Percentiles rank a stretch among this genome's conserved stretches.
These are phyloP conservation scores for Oscheius myriophilus DNA, from an alignment of 2,888 invertebrate species.

Conservation along the genomic window DNA sequence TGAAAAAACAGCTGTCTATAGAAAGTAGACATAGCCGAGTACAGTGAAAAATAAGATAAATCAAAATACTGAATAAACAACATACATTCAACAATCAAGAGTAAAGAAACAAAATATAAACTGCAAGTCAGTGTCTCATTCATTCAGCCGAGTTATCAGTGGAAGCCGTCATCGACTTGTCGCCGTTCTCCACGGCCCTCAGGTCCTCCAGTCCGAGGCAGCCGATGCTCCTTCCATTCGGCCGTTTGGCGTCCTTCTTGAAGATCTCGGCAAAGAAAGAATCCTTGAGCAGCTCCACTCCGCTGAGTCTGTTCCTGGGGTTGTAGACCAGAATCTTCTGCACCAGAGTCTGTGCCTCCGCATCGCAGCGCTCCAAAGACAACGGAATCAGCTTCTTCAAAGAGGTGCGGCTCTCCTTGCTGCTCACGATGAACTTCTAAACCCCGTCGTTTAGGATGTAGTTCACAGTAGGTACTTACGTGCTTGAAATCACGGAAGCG, in stretches of 20 bases:
- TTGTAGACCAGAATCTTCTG: constrained; percentile 46
- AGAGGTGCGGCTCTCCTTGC: too few relatives aligned
- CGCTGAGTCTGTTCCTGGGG: constrained; percentile 38
- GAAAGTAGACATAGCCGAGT: too few relatives aligned
- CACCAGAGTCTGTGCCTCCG: constrained; percentile 32
- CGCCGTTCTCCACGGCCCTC: constrained; percentile 29
- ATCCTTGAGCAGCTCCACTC: constrained; percentile 38
- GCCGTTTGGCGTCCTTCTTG: constrained; percentile 21
- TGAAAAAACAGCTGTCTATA: too few relatives aligned
- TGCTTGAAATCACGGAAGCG: constrained; percentile 14
- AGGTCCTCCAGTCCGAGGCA: constrained; percentile 25
- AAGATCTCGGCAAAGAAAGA: constrained; percentile 43
- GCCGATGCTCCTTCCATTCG: constrained; percentile 30
- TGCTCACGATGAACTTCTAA: too few relatives aligned
- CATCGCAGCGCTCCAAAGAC: constrained; percentile 21
- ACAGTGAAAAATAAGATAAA: too few relatives aligned
- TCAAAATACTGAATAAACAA: too few relatives aligned
- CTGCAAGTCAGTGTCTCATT: neutral
- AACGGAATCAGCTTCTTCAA: neutral
- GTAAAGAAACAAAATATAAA: too few relatives aligned
- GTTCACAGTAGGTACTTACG: neutral
- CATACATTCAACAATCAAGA: too few relatives aligned
- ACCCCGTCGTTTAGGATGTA: too few relatives aligned
- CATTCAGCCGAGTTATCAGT: constrained; percentile 3
- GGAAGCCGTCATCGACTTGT: constrained; percentile 35